These are phyloP conservation scores for Nasua narica DNA, from an alignment of 2,797 vertebrate genomes.

Conservation along the genomic window DNA sequence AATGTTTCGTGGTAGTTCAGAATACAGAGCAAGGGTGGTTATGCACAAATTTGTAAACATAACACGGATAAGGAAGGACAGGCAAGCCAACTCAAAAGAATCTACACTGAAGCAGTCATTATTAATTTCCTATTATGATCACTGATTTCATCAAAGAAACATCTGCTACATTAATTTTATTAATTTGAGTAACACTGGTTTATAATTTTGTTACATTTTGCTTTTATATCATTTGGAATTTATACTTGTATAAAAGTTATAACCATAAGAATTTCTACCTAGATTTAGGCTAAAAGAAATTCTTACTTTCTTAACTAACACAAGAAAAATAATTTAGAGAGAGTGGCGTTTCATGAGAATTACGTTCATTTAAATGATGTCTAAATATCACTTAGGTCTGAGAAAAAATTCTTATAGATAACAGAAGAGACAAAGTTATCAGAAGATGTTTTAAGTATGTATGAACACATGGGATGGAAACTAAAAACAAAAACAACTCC, in stretches of 20 bases:
- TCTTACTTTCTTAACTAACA: not conserved
- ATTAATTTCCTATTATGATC: not conserved
- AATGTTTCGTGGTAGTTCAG: not conserved
- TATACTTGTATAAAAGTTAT: not conserved
- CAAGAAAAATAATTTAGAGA: not conserved
- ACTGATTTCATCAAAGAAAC: not conserved
- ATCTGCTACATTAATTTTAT: not conserved
- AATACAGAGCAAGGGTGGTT: not conserved
- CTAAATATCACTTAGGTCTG: not conserved
- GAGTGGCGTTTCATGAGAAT: not conserved
- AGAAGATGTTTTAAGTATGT: not conserved
- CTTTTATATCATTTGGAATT: slow-evolving; percentile 4
- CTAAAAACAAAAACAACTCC: not conserved
- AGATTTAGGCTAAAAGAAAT: slow-evolving; percentile 1
- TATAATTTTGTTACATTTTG: not conserved
- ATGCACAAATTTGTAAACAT: not conserved
- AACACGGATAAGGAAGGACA: not conserved
- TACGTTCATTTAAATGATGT: not conserved
- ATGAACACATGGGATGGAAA: not conserved
- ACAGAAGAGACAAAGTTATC: not conserved
- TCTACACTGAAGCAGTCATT: not conserved
- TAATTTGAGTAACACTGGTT: not conserved
- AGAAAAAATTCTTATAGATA: not conserved
- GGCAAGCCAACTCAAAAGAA: not conserved
- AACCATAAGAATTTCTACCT: not conserved